A percentile compares a stretch with the other conserved stretches of the same genome.
phyloP scores from a whole-genome alignment of 2,113 vertebrate species.

The Aptenodytes forsteri region DNA sequence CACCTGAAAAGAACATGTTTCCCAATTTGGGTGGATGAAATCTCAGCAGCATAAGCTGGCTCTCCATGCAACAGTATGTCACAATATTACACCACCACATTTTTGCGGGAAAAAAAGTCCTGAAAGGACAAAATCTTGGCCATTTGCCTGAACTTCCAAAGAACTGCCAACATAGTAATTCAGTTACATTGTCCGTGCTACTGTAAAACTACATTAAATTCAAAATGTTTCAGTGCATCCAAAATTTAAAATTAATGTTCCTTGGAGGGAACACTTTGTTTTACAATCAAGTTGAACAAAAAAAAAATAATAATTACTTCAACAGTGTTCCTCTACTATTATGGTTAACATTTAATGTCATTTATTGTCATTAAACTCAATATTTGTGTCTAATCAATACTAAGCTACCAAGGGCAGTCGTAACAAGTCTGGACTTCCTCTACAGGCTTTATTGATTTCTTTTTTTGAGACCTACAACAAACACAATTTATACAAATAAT shows the following conservation, averaged over 20 bases:
- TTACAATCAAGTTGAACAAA: not conserved
- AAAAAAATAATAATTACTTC: not conserved
- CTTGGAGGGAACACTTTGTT: not conserved
- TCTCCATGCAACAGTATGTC: not conserved
- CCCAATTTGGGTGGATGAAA: not conserved
- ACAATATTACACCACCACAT: not conserved
- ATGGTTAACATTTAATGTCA: slow-evolving; percentile 55
- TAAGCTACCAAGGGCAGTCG: not conserved
- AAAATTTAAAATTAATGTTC: slow-evolving; percentile 45
- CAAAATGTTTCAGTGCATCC: slow-evolving; percentile 1
- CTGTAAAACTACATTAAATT: slow-evolving; percentile 46
- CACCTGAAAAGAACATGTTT: not conserved
- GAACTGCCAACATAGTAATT: slow-evolving; percentile 25
- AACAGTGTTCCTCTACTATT: not conserved
- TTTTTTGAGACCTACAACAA: slow-evolving; percentile 8
- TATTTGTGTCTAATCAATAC: slow-evolving; percentile 60
- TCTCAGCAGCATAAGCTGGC: not conserved
- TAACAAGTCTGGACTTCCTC: slow-evolving; percentile 42
- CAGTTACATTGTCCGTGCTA: not conserved
- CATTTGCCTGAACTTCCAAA: not conserved
- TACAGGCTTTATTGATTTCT: slow-evolving; percentile 17
- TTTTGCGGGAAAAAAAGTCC: not conserved
- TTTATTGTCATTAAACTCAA: slow-evolving; percentile 57
- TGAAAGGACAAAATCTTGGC: slow-evolving; percentile 31
- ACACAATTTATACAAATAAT: slow-evolving; percentile 50